Conservation (phyloP, 2,888 invertebrate genomes). For the Chironomus tentans region DNA sequence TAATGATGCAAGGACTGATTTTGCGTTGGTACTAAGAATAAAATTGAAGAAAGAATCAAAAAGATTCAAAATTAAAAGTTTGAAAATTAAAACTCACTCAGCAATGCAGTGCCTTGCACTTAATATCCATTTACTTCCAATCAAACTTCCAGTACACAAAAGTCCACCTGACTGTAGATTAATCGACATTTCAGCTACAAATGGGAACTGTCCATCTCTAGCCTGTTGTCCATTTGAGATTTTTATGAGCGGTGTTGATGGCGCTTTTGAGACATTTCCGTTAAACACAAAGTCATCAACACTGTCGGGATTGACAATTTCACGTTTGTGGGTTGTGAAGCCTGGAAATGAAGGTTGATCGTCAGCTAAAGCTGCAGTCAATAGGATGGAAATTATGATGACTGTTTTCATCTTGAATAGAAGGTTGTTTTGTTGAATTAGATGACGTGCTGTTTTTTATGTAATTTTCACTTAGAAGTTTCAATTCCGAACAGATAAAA, state of each 20-base stretch:
- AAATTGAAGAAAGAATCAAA: not conserved
- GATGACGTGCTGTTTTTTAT: too few relatives aligned
- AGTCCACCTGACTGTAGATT: not conserved
- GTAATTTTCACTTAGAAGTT: too few relatives aligned
- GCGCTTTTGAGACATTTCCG: too few relatives aligned
- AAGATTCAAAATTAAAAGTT: not conserved
- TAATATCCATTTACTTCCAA: not conserved
- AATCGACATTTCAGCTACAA: not conserved
- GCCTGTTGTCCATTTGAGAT: not conserved
- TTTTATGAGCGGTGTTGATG: not conserved
- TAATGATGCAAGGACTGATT: not conserved
- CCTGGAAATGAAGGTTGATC: too few relatives aligned
- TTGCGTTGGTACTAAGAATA: not conserved
- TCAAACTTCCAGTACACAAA: not conserved
- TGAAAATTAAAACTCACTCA: not conserved
- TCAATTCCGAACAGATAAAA: too few relatives aligned
- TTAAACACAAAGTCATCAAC: too few relatives aligned
- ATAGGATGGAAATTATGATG: too few relatives aligned
- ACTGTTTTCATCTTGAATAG: too few relatives aligned
- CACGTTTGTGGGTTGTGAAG: too few relatives aligned
- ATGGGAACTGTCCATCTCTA: not conserved
- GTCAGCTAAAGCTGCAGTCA: too few relatives aligned
- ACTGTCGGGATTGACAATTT: too few relatives aligned
- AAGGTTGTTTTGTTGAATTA: too few relatives aligned
- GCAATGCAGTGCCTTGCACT: not conserved